Conservation (phyloP, 2,113 vertebrate genomes). For the Sorex fumeus region DNA sequence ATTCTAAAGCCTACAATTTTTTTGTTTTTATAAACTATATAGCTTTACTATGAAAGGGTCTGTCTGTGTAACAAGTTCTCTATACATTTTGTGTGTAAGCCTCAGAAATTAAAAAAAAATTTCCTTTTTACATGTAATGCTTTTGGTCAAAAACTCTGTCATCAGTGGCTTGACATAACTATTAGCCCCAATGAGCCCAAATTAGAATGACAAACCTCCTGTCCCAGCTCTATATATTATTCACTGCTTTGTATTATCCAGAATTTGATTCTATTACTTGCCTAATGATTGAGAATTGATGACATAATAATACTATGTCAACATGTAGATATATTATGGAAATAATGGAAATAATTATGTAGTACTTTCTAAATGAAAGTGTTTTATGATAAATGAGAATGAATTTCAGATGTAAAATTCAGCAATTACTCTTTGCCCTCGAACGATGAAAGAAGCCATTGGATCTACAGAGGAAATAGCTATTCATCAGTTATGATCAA, state of each 20-base stretch:
- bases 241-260: background rate
- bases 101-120: slow-evolving; percentile 17
- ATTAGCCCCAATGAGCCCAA: slow-evolving; percentile 37
- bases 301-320: slow-evolving; percentile 64
- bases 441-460: slow-evolving; percentile 69
- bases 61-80: background rate
- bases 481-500: slow-evolving; percentile 75
- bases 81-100: background rate
- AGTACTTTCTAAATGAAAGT: slow-evolving; percentile 62
- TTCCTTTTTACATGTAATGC: background rate
- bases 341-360: slow-evolving; percentile 74
- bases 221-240: slow-evolving; percentile 6
- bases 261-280: slow-evolving; percentile 35
- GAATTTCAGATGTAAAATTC: slow-evolving; percentile 73
- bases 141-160: slow-evolving; percentile 27
- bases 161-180: slow-evolving; percentile 7
- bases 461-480: slow-evolving; percentile 71
- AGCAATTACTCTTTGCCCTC: slow-evolving; percentile 72
- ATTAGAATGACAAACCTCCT: slow-evolving; percentile 50
- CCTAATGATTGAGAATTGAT: slow-evolving; percentile 66
- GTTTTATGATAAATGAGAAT: slow-evolving; percentile 75
- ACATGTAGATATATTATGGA: slow-evolving; percentile 50
- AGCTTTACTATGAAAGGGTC: background rate
- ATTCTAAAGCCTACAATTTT: slow-evolving; percentile 10
- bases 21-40: background rate